Evolutionary conservation across 2,797 vertebrate genomes (phyloP).

Genomic region (Malacoraja senta): DNA sequence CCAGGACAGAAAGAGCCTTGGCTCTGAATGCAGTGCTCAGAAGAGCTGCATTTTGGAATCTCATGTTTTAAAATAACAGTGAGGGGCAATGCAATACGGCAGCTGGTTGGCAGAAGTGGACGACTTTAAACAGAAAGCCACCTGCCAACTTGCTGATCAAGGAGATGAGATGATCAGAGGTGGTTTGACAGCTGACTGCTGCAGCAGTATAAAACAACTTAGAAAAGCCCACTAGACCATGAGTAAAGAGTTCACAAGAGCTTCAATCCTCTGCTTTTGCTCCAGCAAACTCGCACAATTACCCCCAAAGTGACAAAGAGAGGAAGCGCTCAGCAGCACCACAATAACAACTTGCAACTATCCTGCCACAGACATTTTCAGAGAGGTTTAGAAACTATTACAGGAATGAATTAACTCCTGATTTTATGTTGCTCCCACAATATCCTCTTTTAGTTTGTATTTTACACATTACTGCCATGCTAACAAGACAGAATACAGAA

Average conservation of each 20-base stretch:
- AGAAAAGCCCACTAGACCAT: neutral
- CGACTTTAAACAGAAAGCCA: neutral
- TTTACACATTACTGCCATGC: neutral
- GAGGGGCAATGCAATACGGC: neutral
- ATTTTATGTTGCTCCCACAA: neutral
- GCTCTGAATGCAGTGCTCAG: neutral
- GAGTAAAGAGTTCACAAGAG: neutral
- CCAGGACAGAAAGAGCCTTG: neutral
- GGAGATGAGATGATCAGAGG: neutral
- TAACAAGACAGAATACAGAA: too few relatives aligned
- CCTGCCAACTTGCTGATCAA: neutral
- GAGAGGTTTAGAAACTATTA: neutral
- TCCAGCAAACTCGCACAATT: neutral
- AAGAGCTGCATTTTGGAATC: neutral
- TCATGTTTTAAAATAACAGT: conserved; percentile 19
- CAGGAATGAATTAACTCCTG: neutral
- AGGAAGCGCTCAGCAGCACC: neutral
- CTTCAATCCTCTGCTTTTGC: neutral
- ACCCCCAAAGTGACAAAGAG: too few relatives aligned
- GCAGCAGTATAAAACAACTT: neutral
- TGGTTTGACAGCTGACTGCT: neutral
- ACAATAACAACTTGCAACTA: neutral
- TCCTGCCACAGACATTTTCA: neutral
- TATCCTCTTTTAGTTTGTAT: neutral
- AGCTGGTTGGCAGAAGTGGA: conserved; percentile 27